Evolutionary conservation across 2,113 vertebrate genomes (phyloP), one percentile per base, ranked within the genome.

Genomic region (Austrofundulus limnaeus): DNA sequence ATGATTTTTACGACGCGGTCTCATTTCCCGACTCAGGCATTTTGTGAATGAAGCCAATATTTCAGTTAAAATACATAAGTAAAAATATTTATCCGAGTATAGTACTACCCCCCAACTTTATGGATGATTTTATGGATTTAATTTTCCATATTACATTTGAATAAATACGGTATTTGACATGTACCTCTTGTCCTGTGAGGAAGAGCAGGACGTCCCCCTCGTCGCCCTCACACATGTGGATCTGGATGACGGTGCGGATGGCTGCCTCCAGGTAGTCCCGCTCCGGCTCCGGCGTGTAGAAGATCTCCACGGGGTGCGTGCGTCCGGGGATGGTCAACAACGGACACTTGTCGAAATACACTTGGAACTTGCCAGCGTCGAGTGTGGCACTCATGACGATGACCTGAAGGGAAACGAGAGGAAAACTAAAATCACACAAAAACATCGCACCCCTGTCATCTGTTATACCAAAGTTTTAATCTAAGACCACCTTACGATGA

Each of bases 371-470:
- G 14, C 97, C 96, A n/a, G 96, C 96, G 64, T 98, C 96, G 55
- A 98, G 89, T 25, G 96, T 98, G 63, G 96, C 95, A 4, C 96
- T 98, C 96, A 98, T 98, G 73, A 98, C 94, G 63, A 98, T 98
- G 72, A 98, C 95, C 96, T 98, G 66, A 37, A 21, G 19, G 19
- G 48, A n/a, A 13, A 16, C 38, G 4, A 9, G 21, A 70, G 56
- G 49, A 37, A 17, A 54, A 39, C 45, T 8, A 13, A 31, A 9
- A 38, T 60, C 45, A 39, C 16, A 20, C 8, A 49, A 38, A 58
- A 43, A n/a, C 28, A 28, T 28, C 28, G 28, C 28, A n/a, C n/a
- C n/a, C n/a, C 28, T 28, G 28, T 7, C 28, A 7, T 28, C 28
- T 28, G 7, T 28, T 28, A 28, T 8, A 9, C 31, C 31, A 34